These are phyloP conservation scores for Coturnix japonica DNA, from an alignment of 2,113 vertebrate species.

Conservation along the genomic window DNA sequence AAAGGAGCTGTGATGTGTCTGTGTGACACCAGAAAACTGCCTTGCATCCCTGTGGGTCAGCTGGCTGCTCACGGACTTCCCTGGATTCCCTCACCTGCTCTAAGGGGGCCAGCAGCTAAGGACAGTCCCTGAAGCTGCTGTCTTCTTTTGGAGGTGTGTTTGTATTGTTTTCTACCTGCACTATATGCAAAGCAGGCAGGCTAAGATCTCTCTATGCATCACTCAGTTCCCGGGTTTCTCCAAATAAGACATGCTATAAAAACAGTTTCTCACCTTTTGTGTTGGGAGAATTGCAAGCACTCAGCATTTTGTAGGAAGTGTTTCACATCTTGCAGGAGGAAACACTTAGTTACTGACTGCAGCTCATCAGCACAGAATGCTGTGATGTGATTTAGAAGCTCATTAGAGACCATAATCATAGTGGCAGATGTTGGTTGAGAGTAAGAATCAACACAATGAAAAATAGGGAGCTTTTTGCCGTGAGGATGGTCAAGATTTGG, in stretches of 20 bases:
- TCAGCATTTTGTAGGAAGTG: not conserved
- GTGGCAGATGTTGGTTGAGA: constrained; percentile 64
- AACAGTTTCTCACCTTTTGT: not conserved
- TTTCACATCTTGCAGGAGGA: not conserved
- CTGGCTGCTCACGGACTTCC: constrained; percentile 9
- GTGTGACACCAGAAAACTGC: not conserved
- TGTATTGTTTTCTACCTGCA: not conserved
- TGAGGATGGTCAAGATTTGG: not conserved
- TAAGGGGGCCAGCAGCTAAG: not conserved
- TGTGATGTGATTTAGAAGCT: constrained; percentile 60
- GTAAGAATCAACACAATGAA: constrained; percentile 16
- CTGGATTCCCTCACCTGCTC: constrained; percentile 51
- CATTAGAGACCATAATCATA: constrained; percentile 33
- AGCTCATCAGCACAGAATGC: constrained; percentile 19
- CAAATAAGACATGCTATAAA: not conserved
- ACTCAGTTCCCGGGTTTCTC: not conserved
- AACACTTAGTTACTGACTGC: not conserved
- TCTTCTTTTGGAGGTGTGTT: not conserved
- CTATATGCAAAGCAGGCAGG: not conserved
- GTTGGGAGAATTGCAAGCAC: not conserved
- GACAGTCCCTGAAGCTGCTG: not conserved
- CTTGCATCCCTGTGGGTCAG: not conserved
- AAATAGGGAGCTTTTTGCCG: constrained; percentile 7
- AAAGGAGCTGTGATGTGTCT: not conserved
- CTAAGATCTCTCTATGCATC: not conserved